These are phyloP conservation scores for Cladopsammia gracilis DNA, from an alignment of 64 coral and sea anemone species.

Conservation along the genomic window DNA sequence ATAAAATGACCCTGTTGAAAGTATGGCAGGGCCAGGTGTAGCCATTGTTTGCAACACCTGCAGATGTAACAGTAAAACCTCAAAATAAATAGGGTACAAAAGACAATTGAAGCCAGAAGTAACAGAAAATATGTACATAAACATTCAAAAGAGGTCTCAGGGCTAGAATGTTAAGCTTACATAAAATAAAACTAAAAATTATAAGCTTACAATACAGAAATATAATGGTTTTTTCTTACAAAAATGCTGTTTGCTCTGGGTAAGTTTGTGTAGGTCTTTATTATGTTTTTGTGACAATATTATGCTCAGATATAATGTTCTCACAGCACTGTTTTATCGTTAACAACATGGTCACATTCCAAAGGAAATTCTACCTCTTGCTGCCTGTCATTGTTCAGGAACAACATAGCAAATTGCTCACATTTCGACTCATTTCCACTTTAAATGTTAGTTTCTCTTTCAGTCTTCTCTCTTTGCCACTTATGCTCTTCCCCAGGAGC, in stretches of 20 bases:
- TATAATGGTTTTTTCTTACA: neutral
- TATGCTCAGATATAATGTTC: neutral
- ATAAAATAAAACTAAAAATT: no score
- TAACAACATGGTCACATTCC: neutral
- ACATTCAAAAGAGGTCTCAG: no score
- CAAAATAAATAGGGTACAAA: no score
- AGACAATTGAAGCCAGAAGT: no score
- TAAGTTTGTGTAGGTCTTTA: neutral
- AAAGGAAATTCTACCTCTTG: neutral
- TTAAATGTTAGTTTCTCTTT: constrained; percentile 4
- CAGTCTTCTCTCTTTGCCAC: constrained; percentile 3
- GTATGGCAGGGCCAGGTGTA: neutral
- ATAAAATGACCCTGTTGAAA: constrained; percentile 3
- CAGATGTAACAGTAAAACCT: no score
- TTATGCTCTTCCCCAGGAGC: neutral
- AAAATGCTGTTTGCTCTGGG: neutral
- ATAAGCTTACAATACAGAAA: no score
- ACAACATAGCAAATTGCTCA: no score
- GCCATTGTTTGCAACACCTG: constrained; percentile 19
- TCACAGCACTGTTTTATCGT: neutral
- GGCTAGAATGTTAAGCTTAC: no score
- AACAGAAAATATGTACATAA: no score
- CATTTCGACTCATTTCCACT: neutral
- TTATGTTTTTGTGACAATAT: neutral
- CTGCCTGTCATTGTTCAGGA: neutral